Conservation (phyloP, 2,113 vertebrate species). For the Lethenteron reissneri region DNA sequence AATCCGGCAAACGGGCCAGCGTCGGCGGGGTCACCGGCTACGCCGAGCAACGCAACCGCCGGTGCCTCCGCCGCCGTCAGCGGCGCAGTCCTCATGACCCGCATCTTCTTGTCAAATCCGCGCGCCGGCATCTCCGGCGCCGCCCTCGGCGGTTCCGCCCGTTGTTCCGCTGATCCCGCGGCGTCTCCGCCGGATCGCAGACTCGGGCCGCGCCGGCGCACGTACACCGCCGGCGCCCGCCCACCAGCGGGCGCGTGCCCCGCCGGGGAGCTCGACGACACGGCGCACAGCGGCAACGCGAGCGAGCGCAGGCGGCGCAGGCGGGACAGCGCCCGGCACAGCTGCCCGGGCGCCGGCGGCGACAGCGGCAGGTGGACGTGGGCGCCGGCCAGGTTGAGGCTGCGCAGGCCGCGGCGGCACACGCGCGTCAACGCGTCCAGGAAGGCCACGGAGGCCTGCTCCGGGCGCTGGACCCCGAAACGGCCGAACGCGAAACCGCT, state of each 20-base stretch:
- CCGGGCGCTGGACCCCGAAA: constrained; percentile 30
- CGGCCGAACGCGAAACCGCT: constrained; percentile 30
- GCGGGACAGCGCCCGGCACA: constrained; percentile 47
- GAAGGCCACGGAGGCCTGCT: constrained; percentile 28
- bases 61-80: constrained; percentile 16
- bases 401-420: constrained; percentile 36
- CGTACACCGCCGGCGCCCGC: constrained; percentile 13
- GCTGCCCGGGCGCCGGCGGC: constrained; percentile 20
- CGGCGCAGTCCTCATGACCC: constrained; percentile 34
- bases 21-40: constrained; percentile 13
- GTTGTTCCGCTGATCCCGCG: too few relatives aligned
- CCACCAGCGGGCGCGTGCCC: constrained; percentile 19
- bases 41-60: constrained; percentile 6
- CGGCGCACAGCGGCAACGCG: constrained; percentile 45
- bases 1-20: constrained; percentile 37
- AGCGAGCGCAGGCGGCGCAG: constrained; percentile 42
- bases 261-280: constrained; percentile 21
- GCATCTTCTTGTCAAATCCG: constrained; percentile 45
- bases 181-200: too few relatives aligned
- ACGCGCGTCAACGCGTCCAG: constrained; percentile 36
- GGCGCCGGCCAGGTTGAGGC: constrained; percentile 70
- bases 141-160: background rate
- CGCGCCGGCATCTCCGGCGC: constrained; percentile 24
- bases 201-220: background rate
- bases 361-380: constrained; percentile 38